phyloP scores from a whole-genome alignment of 1,140 invertebrate species.

The Holotrichia oblita region DNA sequence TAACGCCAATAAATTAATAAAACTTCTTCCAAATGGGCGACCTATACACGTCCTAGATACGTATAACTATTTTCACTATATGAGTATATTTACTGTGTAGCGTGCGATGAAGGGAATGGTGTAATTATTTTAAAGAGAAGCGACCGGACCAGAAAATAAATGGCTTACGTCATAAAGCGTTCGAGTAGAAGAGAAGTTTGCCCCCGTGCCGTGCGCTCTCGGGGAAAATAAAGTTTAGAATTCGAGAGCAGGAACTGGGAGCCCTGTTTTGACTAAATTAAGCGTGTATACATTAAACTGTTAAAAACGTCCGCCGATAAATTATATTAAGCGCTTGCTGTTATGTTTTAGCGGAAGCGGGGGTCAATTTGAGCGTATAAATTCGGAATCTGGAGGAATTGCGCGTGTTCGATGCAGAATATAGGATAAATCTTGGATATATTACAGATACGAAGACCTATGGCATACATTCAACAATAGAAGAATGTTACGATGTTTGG shows the following conservation, averaged over 20 bases:
- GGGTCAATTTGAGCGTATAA: neutral
- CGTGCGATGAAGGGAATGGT: neutral
- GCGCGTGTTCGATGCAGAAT: neutral
- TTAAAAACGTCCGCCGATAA: neutral
- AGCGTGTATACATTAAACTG: constrained; percentile 19
- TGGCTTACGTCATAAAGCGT: constrained; percentile 18
- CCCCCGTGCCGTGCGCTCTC: neutral
- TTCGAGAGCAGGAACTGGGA: neutral
- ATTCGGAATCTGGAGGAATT: neutral
- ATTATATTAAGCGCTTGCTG: neutral
- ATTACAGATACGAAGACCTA: no score
- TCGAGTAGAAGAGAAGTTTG: neutral
- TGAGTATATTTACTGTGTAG: neutral
- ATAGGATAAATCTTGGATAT: neutral
- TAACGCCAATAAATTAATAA: constrained; percentile 28
- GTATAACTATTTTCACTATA: neutral
- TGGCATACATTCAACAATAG: no score
- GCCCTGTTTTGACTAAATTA: neutral
- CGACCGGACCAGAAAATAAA: constrained; percentile 9
- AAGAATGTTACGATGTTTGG: no score
- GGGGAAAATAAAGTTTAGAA: constrained; percentile 15
- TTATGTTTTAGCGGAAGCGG: neutral
- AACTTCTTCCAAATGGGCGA: neutral
- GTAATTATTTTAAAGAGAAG: constrained; percentile 21
- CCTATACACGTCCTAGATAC: neutral